phyloP scores from a whole-genome alignment of 2,888 invertebrate genomes.

The Resseliella maxima region DNA sequence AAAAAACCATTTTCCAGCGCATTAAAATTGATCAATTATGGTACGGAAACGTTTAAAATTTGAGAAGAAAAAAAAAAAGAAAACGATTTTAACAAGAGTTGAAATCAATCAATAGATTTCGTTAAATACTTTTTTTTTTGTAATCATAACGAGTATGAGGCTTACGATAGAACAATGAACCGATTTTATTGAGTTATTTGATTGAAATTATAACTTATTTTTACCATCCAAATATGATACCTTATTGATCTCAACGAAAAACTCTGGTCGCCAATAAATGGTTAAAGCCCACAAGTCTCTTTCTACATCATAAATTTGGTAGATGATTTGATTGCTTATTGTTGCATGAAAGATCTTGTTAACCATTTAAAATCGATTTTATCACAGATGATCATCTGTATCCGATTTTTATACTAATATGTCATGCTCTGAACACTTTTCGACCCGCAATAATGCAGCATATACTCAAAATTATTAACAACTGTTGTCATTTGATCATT shows the following conservation, averaged over 20 bases:
- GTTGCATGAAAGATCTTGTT: not conserved
- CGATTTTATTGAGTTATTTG: no score
- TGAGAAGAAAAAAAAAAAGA: not conserved
- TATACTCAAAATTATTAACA: no score
- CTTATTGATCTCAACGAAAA: no score
- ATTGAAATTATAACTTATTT: no score
- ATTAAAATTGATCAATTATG: not conserved
- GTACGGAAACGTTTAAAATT: not conserved
- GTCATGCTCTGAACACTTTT: no score
- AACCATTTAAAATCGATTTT: not conserved
- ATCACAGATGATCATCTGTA: not conserved
- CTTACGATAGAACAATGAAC: no score
- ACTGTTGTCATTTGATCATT: not conserved
- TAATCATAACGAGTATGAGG: no score
- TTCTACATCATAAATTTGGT: conserved; percentile 16
- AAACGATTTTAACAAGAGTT: not conserved
- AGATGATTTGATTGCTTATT: not conserved
- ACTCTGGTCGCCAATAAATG: not conserved
- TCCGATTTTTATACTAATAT: not conserved
- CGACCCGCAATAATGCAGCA: not conserved
- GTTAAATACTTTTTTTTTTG: no score
- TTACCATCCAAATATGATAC: no score
- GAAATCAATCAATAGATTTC: no score
- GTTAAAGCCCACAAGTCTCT: not conserved
- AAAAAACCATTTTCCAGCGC: not conserved